phyloP scores from a whole-genome alignment of 2,113 vertebrate species.

The Hypanus sabinus region DNA sequence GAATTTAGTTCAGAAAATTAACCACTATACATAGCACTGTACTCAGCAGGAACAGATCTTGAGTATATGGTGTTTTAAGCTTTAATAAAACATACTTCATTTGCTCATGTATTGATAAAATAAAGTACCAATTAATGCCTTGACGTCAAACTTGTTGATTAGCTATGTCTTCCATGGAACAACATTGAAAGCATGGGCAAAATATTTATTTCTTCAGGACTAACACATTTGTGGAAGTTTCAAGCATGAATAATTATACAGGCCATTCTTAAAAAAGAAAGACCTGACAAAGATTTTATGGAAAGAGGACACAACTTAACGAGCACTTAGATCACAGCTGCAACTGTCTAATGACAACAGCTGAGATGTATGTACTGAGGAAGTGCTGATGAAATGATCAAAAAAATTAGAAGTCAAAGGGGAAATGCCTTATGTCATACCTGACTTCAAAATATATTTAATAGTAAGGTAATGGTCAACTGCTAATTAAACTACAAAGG shows the following conservation, averaged over 20 bases:
- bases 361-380: neutral
- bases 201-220: neutral
- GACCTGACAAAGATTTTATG: neutral
- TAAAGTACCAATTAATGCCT: neutral
- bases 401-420: neutral
- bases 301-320: neutral
- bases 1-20: no score
- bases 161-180: neutral
- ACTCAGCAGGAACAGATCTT: neutral
- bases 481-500: neutral
- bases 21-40: no score
- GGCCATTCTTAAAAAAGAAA: neutral
- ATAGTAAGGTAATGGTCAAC: neutral
- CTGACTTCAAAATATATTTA: neutral
- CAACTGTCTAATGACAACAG: neutral
- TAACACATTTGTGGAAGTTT: neutral
- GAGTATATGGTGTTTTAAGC: neutral
- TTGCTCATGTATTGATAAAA: neutral
- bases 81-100: neutral
- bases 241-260: neutral
- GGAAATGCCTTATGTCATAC: neutral
- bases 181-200: neutral
- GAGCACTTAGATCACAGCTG: neutral
- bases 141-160: neutral
- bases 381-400: neutral